Evolutionary conservation across 2,888 invertebrate genomes (phyloP), one percentile per base, ranked within the genome.

Genomic region (Mactromeris polynyma): DNA sequence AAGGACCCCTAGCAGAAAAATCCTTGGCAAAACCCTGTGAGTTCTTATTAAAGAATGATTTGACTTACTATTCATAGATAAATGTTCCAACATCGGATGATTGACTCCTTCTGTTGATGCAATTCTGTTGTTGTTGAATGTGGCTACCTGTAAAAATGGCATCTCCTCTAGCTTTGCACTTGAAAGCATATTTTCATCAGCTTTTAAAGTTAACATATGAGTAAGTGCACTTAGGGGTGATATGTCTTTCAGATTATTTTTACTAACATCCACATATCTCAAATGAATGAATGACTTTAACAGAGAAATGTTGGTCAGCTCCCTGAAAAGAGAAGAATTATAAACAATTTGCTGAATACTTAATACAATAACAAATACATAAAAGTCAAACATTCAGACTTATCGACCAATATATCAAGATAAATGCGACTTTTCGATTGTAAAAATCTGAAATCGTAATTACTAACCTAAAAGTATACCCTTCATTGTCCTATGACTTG

Each of bases 221-320:
- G 96, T 95, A 21, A 97, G 93, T 17, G 94, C 92, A 93, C 95
- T 96, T 7, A 97, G 94, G 7, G 96, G 93, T 14, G 95, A 94
- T 54, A 97, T 94, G 94, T 96, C 96, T 87, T 95, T 95, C 33
- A 97, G 87, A 81, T 94, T 94, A 92, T 97, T 97, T 86, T 95
- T 96, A 80, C 96, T 96, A 21, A 97, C 83, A 89, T 97, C 96
- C 38, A 97, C 92, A 88, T 96, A 96, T n/a, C 97, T 94, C 54
- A 97, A 92, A 89, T 97, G 96, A 87, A 96, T 96, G 92, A 94
- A 97, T n/a, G 94, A 91, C 83, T 95, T 95, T 77, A 97, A 92
- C 7, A 96, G 90, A 33, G 89, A 88, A 40, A 97, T 96, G 88
- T 97, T 95, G 78, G 96, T 96, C 19, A 97, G 88, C 69, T 95